phyloP scores from a whole-genome alignment of 92 coral and sea anemone species.

The Parazoanthus darwini region DNA sequence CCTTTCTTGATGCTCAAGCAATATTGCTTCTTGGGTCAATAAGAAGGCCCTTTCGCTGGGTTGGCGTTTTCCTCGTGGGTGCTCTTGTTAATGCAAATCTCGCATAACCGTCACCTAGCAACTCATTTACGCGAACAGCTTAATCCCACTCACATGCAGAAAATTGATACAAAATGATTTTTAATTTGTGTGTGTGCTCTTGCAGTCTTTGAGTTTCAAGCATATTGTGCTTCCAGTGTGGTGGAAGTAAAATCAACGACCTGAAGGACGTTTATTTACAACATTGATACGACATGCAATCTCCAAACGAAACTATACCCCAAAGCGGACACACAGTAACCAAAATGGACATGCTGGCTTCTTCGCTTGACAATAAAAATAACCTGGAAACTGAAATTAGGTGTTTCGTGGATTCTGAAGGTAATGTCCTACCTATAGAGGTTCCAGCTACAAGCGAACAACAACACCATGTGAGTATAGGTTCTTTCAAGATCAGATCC shows the following conservation, averaged over 20 bases:
- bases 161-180: not conserved
- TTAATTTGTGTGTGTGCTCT: not conserved
- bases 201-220: no score
- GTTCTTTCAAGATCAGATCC: not conserved
- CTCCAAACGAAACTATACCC: not conserved
- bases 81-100: not conserved
- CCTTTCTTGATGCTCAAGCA: no score
- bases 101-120: not conserved
- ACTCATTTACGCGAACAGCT: not conserved
- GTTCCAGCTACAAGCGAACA: conserved; percentile 13
- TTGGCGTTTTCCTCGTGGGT: no score
- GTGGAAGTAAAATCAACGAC: not conserved
- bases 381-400: conserved; percentile 18
- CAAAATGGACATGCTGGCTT: not conserved
- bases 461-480: conserved; percentile 9
- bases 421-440: conserved; percentile 25
- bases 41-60: no score
- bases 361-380: not conserved
- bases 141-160: not conserved
- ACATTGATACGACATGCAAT: not conserved
- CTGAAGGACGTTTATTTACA: not conserved
- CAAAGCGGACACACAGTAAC: not conserved
- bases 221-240: not conserved
- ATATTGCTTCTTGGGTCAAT: no score
- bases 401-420: conserved; percentile 27